A percentile compares a stretch with the other conserved stretches of the same genome.
These are phyloP conservation scores for Diorhabda sublineata DNA, from an alignment of 1,140 invertebrate species.

Conservation along the genomic window DNA sequence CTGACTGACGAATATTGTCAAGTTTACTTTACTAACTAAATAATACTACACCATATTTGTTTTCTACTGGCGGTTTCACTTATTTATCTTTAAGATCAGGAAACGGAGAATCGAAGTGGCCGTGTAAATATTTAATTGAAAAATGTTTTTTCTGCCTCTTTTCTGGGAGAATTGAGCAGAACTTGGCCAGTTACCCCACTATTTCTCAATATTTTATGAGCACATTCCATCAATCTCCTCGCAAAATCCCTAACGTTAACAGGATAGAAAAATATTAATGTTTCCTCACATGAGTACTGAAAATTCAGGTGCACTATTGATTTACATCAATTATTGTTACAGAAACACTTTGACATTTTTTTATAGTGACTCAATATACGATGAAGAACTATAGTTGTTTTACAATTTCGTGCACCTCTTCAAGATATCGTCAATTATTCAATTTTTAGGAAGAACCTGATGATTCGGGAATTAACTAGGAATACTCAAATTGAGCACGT, in stretches of 20 bases:
- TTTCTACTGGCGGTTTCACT: not conserved
- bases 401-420: too few relatives aligned
- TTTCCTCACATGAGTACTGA: not conserved
- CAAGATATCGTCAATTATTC: too few relatives aligned
- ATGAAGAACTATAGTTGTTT: too few relatives aligned
- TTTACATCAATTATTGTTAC: too few relatives aligned
- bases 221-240: not conserved
- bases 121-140: conserved; percentile 3
- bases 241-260: not conserved
- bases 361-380: too few relatives aligned
- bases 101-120: not conserved
- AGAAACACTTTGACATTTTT: too few relatives aligned
- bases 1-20: too few relatives aligned
- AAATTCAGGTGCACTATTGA: not conserved
- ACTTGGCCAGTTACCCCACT: not conserved
- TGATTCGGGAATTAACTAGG: too few relatives aligned
- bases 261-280: not conserved
- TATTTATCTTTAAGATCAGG: not conserved
- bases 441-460: too few relatives aligned
- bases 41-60: not conserved
- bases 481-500: too few relatives aligned
- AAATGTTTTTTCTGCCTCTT: not conserved
- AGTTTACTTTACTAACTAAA: not conserved
- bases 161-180: not conserved
- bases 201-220: not conserved